These are phyloP conservation scores for Microplitis manilae DNA, from an alignment of 2,888 invertebrate species.

Conservation along the genomic window DNA sequence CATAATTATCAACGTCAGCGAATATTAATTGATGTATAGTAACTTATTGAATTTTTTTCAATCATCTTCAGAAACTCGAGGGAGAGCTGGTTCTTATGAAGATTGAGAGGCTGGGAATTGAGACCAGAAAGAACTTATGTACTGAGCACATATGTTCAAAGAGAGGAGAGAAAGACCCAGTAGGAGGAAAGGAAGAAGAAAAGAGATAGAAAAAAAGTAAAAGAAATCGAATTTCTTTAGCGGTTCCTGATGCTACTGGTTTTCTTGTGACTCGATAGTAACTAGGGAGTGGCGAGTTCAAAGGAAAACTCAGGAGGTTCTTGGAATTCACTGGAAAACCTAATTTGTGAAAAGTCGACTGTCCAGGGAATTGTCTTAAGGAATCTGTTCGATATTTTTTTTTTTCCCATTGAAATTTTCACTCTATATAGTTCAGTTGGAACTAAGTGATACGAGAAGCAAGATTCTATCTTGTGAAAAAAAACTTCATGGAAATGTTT, in stretches of 20 bases:
- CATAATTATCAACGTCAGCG: slow-evolving; percentile 66
- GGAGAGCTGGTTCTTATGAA: slow-evolving; percentile 9
- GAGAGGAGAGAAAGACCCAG: not conserved
- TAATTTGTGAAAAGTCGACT: slow-evolving; percentile 50
- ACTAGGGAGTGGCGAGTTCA: slow-evolving; percentile 43
- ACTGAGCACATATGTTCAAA: slow-evolving; percentile 42
- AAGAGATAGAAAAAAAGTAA: not conserved
- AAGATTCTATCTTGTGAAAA: not conserved
- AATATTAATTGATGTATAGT: slow-evolving; percentile 64
- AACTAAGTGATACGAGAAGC: slow-evolving; percentile 43
- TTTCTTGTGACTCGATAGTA: slow-evolving; percentile 12
- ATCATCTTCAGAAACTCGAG: not conserved
- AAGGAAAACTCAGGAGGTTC: slow-evolving; percentile 42
- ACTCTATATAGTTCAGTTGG: slow-evolving; percentile 32
- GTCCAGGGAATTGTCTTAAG: slow-evolving; percentile 46
- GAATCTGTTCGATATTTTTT: slow-evolving; percentile 37
- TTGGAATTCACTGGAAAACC: slow-evolving; percentile 49
- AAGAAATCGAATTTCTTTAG: slow-evolving; percentile 39
- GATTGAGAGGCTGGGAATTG: not conserved
- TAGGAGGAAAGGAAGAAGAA: not conserved
- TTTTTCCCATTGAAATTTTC: slow-evolving; percentile 32
- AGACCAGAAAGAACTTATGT: not conserved
- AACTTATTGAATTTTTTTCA: slow-evolving; percentile 42
- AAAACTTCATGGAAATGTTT: not conserved
- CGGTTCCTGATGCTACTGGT: slow-evolving; percentile 6